Evolutionary conservation across 1,140 invertebrate genomes (phyloP), one percentile per base, ranked within the genome.

Genomic region (Hirudo medicinalis): DNA sequence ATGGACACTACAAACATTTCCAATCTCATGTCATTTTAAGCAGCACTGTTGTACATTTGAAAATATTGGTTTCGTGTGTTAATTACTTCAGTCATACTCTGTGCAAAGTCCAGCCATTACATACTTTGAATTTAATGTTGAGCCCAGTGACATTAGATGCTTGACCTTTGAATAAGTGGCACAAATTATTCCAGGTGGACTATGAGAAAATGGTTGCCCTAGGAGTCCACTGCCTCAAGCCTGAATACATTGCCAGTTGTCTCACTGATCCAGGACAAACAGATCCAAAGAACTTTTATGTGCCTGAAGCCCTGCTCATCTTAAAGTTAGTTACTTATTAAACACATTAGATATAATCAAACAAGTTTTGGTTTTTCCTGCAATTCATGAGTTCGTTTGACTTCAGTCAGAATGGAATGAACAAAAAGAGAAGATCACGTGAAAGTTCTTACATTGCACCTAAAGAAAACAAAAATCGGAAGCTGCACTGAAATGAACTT

Each of bases 201-300:
- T 80, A 85, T 77, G 82, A 83, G 11, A 80, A 78, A 67, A 75
- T 87, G 49, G 80, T 80, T 20, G 22, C 29, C 22, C 72, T 63
- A 79, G 36, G 81, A 74, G 57, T 84, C 79, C 76, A 84, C 19
- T 86, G 86, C 72, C 82, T 87, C 17, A 78, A 79, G 43, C 85
- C 86, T 3, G 83, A 86, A 69, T 87, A 83, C 77, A 81, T 87
- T 17, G 85, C 84, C 49, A 82, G 85, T 57, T 82, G 81, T 74
- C 79, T 87, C 5, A 82, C 70, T 54, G 80, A 80, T 75, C 75
- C 79, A 25, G 76, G 77, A 9, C 75, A 79, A 4, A 78, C 83
- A 17, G 78, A 81, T 76, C 78, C 80, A 4, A 79, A 81, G 20
- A 80, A 84, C 9, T 83, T 72, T 63, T 76, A 71, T 70, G 76